Base-by-base conservation (phyloP, 1,140 invertebrate species). In the Plutomurus gul region DNA sequence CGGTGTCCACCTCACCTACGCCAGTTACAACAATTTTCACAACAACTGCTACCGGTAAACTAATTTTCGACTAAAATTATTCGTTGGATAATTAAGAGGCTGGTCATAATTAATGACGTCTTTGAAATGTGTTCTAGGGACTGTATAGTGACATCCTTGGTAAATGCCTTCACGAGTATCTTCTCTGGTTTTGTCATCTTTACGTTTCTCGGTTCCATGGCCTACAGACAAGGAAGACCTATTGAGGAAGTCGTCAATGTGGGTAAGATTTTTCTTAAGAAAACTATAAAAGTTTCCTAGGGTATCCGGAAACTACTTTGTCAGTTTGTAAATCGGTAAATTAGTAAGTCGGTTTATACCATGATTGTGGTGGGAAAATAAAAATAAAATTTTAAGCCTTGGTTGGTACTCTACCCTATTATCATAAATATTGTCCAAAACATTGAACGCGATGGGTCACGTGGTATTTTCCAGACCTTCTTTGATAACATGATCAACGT, bases 121-220 rank as follows among this genome's bases (percentile, higher is more conserved):
- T 39, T 25, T 7, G 6, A 27, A 4, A 27, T 60, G 22, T 81
- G 49, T 71, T 82, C 73, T 82, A 93, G 93, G 74, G 94, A 94
- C 85, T 93, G 92, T 78, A 87, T 93, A 82, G 86, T 92, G 74
- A 92, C 93, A 47, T 90, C 92, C 0, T 85, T 91, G 8, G 89
- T 96, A 1, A 97, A 97, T 87, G 92, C 93, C 83, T 92, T 92
- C 22, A 97, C 96, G 0, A 96, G 94, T 85, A 92, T 98, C 77
- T 96, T 95, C 87, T 94, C 95, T 18, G 96, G 96, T 0, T 94
- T 97, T 84, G 95, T 97, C 4, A 95, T 98, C 22, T 98, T 98
- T 87, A 95, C 95, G 0, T 95, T 96, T 72, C 88, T 98, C 11
- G 97, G 97, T 1, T 98, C 96, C 85, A 95, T 97, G 90, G 91